Percentiles rank a stretch among this genome's conserved stretches.
Conservation (phyloP, 2,113 vertebrate species). For the Cyanistes caeruleus region DNA sequence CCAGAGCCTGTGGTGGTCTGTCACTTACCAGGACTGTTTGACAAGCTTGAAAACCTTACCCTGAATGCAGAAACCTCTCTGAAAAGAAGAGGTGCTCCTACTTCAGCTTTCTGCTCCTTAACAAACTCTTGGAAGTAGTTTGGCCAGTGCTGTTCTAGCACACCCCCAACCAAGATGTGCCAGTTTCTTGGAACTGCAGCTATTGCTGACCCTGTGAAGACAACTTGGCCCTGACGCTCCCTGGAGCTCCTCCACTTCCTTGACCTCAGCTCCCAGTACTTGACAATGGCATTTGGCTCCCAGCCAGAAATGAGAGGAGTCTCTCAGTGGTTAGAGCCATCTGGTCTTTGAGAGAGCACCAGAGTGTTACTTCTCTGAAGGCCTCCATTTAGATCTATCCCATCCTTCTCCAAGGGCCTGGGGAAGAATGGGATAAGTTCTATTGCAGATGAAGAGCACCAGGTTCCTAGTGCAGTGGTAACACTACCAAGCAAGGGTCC, state of each 20-base stretch:
- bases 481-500: neutral
- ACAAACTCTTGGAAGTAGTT: neutral
- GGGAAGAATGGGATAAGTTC: neutral
- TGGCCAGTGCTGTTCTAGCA: neutral
- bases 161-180: neutral
- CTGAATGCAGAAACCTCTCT: neutral
- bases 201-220: neutral
- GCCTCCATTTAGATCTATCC: neutral
- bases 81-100: neutral
- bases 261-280: accelerated
- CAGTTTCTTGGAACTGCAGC: neutral
- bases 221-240: accelerated
- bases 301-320: neutral
- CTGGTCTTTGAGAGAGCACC: neutral
- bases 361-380: neutral
- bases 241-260: neutral
- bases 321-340: neutral
- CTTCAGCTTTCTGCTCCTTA: neutral
- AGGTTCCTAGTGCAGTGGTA: neutral
- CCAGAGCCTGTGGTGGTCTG: neutral
- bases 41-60: neutral
- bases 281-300: neutral
- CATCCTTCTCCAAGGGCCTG: neutral
- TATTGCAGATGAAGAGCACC: neutral
- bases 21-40: neutral